Base-by-base conservation (phyloP, 1,140 invertebrate species). In the Drosophila chauvacae region DNA sequence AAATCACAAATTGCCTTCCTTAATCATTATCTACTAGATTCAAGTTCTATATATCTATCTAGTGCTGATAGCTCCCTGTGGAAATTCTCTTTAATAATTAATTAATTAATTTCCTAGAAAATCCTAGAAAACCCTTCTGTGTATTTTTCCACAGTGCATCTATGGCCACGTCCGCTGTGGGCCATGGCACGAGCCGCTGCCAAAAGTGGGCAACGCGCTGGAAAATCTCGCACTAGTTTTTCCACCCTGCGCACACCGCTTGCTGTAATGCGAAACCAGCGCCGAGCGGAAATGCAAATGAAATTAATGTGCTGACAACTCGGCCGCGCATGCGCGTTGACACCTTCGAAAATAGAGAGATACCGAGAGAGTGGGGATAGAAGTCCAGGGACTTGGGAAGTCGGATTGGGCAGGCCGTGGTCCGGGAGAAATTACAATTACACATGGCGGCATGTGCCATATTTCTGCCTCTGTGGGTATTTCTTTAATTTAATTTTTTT, bases 231-330 rank as follows among this genome's bases (percentile, higher is more conserved):
- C 81, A 84, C 84, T 88, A 90, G 84, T 88, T 88, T 88, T 88
- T 85, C 81, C 81, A 85, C 81, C 81, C 83, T 65, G 81, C 73
- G 81, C 71, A 60, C 74, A 45, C 18, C 18, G 60, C 62, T 74
- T 61, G n/a, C 53, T 81, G 85, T 81, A 90, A 90, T 90, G 86
- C 75, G 86, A 90, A 90, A 90, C 85, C 86, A 81, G 85, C 70
- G 76, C 73, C 68, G 76, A 82, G 88, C 90, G 90, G 90, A 91
- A 91, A 91, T 91, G 90, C 84, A 91, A 91, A 91, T 91, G 83
- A 91, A 91, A 91, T 91, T 91, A 91, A 91, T 91, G 90, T 85
- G 88, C 79, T 91, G 90, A 90, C 90, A 91, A 88, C 74, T 80
- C 81, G 75, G 77, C 75, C 81, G 86, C 86, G 78, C 85, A 90